A percentile compares a stretch with the other conserved stretches of the same genome.
phyloP scores from a whole-genome alignment of 2,888 invertebrate genomes.

The Apamea sordens region DNA sequence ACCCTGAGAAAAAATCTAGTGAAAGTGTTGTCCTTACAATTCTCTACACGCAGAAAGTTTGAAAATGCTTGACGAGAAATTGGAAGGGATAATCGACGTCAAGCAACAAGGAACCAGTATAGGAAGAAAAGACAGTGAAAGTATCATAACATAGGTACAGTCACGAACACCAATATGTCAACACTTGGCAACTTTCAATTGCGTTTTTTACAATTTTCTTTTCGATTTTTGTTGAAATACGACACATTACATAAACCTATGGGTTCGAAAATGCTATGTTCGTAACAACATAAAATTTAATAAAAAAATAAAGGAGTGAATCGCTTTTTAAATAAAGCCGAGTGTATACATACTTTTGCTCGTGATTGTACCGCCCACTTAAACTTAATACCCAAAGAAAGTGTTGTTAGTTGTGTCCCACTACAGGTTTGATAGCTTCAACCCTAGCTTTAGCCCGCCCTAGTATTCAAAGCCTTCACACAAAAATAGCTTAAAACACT shows the following conservation, averaged over 20 bases:
- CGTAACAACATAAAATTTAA: too few species aligned
- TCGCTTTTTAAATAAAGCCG: too few species aligned
- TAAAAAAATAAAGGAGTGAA: too few species aligned
- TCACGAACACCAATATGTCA: too few species aligned
- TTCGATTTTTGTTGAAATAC: too few species aligned
- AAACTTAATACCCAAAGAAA: neutral
- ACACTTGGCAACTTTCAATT: too few species aligned
- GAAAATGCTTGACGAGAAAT: neutral
- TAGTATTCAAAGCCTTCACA: conserved; percentile 26
- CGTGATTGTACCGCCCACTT: neutral
- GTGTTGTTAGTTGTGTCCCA: conserved; percentile 6
- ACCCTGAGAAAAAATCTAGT: neutral
- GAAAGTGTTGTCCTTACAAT: neutral
- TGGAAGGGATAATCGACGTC: neutral
- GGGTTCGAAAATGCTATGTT: too few species aligned
- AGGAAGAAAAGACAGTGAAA: neutral
- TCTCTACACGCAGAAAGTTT: neutral
- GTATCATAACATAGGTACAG: neutral
- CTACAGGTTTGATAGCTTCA: conserved; percentile 1
- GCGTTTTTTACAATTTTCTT: too few species aligned
- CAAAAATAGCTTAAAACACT: conserved; percentile 65
- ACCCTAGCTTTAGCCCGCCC: neutral
- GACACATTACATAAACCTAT: too few species aligned
- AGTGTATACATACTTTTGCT: too few species aligned
- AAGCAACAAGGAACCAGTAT: neutral